Evolutionary conservation across 2,888 invertebrate species (phyloP).

Genomic region (Orthonychiurus folsomi): DNA sequence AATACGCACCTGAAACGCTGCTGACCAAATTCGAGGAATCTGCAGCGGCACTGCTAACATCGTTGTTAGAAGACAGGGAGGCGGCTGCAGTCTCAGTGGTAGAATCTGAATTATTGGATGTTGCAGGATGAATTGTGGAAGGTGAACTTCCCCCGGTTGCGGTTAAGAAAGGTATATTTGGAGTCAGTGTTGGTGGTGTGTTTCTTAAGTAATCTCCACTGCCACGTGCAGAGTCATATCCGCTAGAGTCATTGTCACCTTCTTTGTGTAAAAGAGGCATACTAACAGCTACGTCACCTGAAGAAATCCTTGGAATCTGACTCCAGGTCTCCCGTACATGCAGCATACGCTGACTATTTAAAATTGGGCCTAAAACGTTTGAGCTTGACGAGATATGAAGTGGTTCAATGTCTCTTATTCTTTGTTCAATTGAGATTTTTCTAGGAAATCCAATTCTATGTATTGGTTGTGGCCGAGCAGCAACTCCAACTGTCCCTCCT

Average conservation of each 20-base stretch:
- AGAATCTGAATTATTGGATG: neutral
- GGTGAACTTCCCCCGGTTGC: neutral
- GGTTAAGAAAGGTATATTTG: neutral
- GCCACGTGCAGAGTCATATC: neutral
- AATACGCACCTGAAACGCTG: neutral
- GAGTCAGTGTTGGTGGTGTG: neutral
- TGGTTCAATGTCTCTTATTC: slow-evolving; percentile 5
- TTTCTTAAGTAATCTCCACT: neutral
- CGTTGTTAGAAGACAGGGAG: neutral
- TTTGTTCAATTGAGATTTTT: slow-evolving; percentile 4
- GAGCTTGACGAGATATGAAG: slow-evolving; percentile 19
- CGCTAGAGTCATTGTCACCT: slow-evolving; percentile 6
- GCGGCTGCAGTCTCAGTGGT: neutral
- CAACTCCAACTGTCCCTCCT: slow-evolving; percentile 13
- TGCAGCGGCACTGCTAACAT: neutral
- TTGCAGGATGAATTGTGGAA: neutral
- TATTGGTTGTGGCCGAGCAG: slow-evolving; percentile 8
- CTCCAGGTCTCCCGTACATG: neutral
- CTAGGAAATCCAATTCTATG: slow-evolving; percentile 16
- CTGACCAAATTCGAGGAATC: neutral
- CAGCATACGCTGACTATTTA: slow-evolving; percentile 42
- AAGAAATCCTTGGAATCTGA: slow-evolving; percentile 37
- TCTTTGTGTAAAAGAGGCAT: neutral
- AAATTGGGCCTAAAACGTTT: slow-evolving; percentile 45
- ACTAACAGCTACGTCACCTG: neutral